phyloP scores from a whole-genome alignment of 2,113 vertebrate species.

The Neogale vison region DNA sequence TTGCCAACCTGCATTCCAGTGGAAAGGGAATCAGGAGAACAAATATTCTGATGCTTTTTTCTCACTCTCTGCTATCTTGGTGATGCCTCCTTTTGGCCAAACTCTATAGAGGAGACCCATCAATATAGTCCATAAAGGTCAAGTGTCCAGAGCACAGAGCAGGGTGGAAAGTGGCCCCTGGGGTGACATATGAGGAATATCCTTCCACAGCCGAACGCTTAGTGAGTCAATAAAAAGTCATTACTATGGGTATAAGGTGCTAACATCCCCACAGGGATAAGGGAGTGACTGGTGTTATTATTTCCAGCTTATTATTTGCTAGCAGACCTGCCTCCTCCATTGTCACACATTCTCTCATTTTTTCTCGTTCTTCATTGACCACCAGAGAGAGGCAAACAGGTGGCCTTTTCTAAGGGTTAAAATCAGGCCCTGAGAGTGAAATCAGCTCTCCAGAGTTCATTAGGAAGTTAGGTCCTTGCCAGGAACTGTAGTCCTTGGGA shows the following conservation, averaged over 20 bases:
- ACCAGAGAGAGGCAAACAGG: background rate
- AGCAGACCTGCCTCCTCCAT: background rate
- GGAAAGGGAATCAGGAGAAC: background rate
- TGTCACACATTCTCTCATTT: background rate
- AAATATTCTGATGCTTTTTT: too few relatives aligned
- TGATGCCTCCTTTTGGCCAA: background rate
- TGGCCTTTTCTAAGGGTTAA: background rate
- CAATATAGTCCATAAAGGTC: rapidly evolving
- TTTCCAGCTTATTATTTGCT: background rate
- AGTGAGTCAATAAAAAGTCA: background rate
- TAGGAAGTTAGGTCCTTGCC: conserved; percentile 3
- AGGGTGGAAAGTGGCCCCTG: background rate
- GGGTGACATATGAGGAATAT: background rate
- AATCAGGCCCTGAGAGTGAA: background rate
- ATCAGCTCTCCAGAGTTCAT: background rate
- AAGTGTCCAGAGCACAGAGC: too few relatives aligned
- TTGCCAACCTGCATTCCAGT: background rate
- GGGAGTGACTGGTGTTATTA: background rate
- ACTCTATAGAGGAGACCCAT: background rate
- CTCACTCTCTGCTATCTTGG: too few relatives aligned
- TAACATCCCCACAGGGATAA: background rate
- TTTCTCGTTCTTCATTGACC: background rate
- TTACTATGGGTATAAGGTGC: background rate
- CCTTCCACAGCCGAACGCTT: background rate
- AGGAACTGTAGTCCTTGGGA: background rate